Evolutionary conservation across 1,140 invertebrate species (phyloP), one percentile per base, ranked within the genome.

Genomic region (Anoplolepis gracilipes): DNA sequence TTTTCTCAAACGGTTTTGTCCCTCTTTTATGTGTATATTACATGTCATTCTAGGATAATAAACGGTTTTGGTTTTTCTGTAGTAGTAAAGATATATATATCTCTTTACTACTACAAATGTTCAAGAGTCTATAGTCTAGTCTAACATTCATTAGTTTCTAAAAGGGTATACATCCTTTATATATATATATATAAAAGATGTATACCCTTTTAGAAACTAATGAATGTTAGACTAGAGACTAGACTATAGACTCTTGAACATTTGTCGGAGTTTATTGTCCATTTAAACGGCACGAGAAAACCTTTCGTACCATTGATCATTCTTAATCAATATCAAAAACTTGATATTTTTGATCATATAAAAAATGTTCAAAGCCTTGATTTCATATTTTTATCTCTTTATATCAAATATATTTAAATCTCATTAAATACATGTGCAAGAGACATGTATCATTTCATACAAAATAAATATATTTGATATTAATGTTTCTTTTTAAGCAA

Each of bases 201-300:
- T n/a, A n/a, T n/a, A n/a, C n/a, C n/a, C n/a, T n/a, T n/a, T n/a
- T 36, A 72, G 7, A 28, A 10, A 5, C 28, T 33, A 19, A 33
- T 57, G 33, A 16, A 72, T 55, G 49, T 30, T 73, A 49, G 13
- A 49, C 49, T 73, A 49, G 13, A 49, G 46, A 49, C 42, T 16
- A 46, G 42, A 46, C 42, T 73, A 33, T 22, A n/a, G 22, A 36
- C 22, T n/a, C 33, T 30, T 6, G 13, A 30, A 13, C 11, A 62
- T 30, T 75, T 75, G 22, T 57, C 72, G 0, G 49, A 57, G 49
- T 53, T 72, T 73, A 73, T 22, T 55, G 33, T 59, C 22, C 33
- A 2, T 13, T 39, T 59, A 62, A 57, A 11, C 25, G 39, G 33
- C 25, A 59, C 7, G 2, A 28, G 8, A 49, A 57, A 39, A 4